Percentiles rank a stretch among this genome's conserved stretches.
phyloP scores from a whole-genome alignment of 1,140 invertebrate species.

The Condylostylus longicornis region DNA sequence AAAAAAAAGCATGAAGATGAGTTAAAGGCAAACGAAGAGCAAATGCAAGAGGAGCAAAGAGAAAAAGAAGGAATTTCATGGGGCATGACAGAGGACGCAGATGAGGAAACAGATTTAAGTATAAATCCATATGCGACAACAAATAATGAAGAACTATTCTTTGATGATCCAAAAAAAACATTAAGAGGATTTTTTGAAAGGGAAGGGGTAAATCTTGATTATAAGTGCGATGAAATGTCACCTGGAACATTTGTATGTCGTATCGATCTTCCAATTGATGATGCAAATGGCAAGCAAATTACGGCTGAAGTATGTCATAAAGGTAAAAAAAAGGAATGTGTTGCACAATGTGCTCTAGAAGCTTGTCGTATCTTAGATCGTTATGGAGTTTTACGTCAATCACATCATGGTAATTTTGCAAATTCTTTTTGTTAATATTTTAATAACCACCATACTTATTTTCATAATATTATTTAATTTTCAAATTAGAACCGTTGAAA shows the following conservation, averaged over 20 bases:
- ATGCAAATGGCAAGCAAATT: slow-evolving; percentile 52
- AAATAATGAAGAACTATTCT: slow-evolving; percentile 72
- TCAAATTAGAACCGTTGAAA: slow-evolving; percentile 36
- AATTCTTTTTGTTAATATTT: slow-evolving; percentile 1
- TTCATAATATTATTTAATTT: slow-evolving; percentile 6
- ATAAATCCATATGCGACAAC: slow-evolving; percentile 71
- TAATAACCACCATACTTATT: not conserved
- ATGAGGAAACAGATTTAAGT: slow-evolving; percentile 63
- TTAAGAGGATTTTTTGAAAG: slow-evolving; percentile 87
- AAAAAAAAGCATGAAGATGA: slow-evolving; percentile 34
- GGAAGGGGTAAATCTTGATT: slow-evolving; percentile 75
- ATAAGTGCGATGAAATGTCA: slow-evolving; percentile 68
- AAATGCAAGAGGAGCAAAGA: slow-evolving; percentile 36
- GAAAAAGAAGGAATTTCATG: slow-evolving; percentile 68
- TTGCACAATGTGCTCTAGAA: slow-evolving; percentile 83
- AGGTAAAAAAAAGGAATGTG: slow-evolving; percentile 90
- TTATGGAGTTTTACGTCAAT: slow-evolving; percentile 59
- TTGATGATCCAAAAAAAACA: slow-evolving; percentile 92
- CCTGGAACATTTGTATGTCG: slow-evolving; percentile 57
- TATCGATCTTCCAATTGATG: slow-evolving; percentile 62
- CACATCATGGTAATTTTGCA: slow-evolving; percentile 43
- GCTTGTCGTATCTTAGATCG: slow-evolving; percentile 83
- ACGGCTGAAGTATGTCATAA: slow-evolving; percentile 72
- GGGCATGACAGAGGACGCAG: slow-evolving; percentile 88
- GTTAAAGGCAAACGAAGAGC: slow-evolving; percentile 35